phyloP scores from a whole-genome alignment of 2,113 vertebrate genomes.

The Scopus umbretta region DNA sequence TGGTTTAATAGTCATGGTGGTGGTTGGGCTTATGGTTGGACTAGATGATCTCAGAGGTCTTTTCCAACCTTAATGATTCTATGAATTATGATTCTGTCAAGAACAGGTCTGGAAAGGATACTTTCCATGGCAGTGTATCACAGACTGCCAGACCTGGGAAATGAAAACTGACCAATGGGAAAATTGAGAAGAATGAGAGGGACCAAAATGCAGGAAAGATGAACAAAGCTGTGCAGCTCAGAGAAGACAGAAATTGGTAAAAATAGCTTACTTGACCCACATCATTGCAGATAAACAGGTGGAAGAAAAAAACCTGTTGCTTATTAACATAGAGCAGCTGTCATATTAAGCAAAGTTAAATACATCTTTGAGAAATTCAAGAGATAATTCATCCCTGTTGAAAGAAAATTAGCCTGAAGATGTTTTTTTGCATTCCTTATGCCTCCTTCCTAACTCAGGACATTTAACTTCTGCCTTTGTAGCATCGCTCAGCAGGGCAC shows the following conservation, averaged over 20 bases:
- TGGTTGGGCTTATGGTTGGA: too few relatives aligned
- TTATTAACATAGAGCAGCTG: not conserved
- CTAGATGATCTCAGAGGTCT: too few relatives aligned
- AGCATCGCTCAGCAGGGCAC: not conserved
- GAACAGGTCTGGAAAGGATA: not conserved
- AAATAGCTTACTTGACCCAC: not conserved
- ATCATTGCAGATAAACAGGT: not conserved
- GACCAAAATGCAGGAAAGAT: not conserved
- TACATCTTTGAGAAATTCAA: not conserved
- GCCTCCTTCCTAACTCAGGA: not conserved
- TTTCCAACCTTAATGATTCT: too few relatives aligned
- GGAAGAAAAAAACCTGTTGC: not conserved
- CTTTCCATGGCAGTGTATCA: not conserved
- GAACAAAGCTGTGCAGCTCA: not conserved
- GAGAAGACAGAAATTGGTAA: not conserved
- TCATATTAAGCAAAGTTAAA: not conserved
- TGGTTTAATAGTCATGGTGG: too few relatives aligned
- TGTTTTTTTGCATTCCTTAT: not conserved
- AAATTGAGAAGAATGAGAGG: not conserved
- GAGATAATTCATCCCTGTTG: not conserved
- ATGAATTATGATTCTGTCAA: too few relatives aligned
- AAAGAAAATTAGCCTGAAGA: conserved; percentile 1
- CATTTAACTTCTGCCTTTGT: not conserved
- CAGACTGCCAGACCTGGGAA: not conserved
- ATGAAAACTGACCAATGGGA: not conserved